Evolutionary conservation across 2,113 vertebrate genomes (phyloP), one percentile per base, ranked within the genome.

Genomic region (Corythaixoides concolor): DNA sequence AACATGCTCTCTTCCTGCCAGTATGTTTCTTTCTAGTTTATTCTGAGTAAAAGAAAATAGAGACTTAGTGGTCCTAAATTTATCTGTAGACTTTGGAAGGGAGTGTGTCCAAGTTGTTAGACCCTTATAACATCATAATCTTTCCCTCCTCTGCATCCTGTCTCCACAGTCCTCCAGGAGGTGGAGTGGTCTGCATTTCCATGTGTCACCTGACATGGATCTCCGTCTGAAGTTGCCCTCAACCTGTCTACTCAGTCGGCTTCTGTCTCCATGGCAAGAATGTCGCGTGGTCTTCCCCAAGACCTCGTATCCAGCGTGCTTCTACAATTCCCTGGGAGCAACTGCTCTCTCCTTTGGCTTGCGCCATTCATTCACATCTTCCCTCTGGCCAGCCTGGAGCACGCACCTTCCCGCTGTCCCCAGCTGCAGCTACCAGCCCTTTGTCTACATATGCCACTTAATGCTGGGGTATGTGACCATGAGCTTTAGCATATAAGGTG

Each of bases 191-290:
- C 53, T 33, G 15, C 37, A 3, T 37, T 67, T 59, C 32, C 8
- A 3, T 0, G 0, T 45, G 37, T 60, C 49, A 33, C 28, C 45
- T 33, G 47, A 15, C 47, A 10, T 10, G 13, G 20, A 15, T 35
- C 10, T 50, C 60, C 59, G 32, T 7, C n/a, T 30, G 49, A 55
- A 49, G 47, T 12, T 56, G 72, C 27, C 60, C 52, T 59, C 3
- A 11, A 32, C 7, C 22, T 15, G 26, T 74, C 81, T 82, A 43
- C 22, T 63, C 16, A 18, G 23, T 47, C 24, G n/a, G 16, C 63
- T 70, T 56, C 49, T 41, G 13, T 41, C n/a, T 56, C 56, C 3
- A 3, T 27, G 49, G 16, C 47, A 22, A 55, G 49, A 55, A 9
- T 6, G 30, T 76, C 23, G 37, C 37, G 53, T 24, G 53, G 55